A percentile compares a stretch with the other conserved stretches of the same genome.
phyloP scores from a whole-genome alignment of 2,888 invertebrate genomes.

The Spisula subtruncata region DNA sequence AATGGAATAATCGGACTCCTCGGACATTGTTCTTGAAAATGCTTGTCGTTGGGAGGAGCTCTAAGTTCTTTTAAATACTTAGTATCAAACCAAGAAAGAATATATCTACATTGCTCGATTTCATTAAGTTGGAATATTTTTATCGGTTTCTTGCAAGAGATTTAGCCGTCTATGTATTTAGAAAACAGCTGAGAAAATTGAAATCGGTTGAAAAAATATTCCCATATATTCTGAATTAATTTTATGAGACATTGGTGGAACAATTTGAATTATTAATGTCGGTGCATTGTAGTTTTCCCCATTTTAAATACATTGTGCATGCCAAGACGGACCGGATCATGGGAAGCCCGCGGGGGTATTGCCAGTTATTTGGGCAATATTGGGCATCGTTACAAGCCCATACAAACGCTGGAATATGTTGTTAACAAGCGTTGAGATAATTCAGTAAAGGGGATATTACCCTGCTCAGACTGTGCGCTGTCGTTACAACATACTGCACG shows the following conservation, averaged over 20 bases:
- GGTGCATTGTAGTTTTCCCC: background rate
- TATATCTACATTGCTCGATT: too few relatives aligned
- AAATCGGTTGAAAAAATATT: slow-evolving; percentile 1
- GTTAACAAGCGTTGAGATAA: background rate
- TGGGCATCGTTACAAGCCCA: background rate
- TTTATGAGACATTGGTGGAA: background rate
- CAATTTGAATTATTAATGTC: background rate
- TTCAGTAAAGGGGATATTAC: slow-evolving; percentile 1
- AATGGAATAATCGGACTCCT: too few relatives aligned
- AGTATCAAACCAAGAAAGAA: too few relatives aligned
- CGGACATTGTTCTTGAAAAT: too few relatives aligned
- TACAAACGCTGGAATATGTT: background rate
- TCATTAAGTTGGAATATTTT: too few relatives aligned
- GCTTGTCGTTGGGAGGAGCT: too few relatives aligned
- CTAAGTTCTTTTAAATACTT: too few relatives aligned
- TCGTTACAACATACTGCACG: background rate
- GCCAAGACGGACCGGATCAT: background rate
- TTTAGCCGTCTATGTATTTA: background rate
- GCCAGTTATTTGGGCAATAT: background rate
- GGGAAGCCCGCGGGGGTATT: background rate
- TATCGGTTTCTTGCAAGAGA: background rate
- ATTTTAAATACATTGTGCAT: too few relatives aligned
- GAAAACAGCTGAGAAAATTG: background rate
- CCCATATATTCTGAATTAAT: background rate
- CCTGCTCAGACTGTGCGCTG: background rate